Percentiles rank a stretch among this genome's conserved stretches.
phyloP scores from a whole-genome alignment of 2,888 invertebrate genomes.

The Pseudococcus viburni region DNA sequence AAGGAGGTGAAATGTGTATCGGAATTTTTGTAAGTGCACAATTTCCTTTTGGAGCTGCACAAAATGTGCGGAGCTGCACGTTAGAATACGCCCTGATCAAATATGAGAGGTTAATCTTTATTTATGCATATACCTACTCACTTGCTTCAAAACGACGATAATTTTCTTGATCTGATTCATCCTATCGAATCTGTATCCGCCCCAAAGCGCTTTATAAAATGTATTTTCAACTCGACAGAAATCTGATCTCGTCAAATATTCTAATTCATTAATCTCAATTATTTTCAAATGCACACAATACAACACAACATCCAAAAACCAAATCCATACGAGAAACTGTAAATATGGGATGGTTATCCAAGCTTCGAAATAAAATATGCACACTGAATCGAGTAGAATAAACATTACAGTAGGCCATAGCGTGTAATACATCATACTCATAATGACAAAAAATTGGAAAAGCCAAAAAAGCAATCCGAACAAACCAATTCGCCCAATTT shows the following conservation, averaged over 20 bases:
- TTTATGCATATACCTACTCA: no score
- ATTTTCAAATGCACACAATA: background rate
- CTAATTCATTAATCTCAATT: background rate
- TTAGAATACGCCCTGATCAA: no score
- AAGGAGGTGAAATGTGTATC: no score
- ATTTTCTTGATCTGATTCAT: background rate
- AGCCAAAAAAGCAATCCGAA: background rate
- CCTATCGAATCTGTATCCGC: background rate
- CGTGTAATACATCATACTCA: background rate
- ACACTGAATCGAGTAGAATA: background rate
- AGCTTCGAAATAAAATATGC: background rate
- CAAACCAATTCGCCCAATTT: background rate
- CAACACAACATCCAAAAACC: background rate
- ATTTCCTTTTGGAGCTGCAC: no score
- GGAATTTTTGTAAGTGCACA: no score
- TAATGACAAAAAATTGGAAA: background rate
- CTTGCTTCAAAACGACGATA: background rate
- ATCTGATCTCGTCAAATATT: background rate
- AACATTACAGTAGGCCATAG: background rate
- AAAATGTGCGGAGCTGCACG: no score
- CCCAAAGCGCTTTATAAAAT: background rate
- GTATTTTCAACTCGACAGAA: background rate
- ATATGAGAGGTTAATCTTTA: no score
- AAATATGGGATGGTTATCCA: background rate
- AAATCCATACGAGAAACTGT: background rate